Evolutionary conservation across 2,797 vertebrate species (phyloP), one percentile per base, ranked within the genome.

Genomic region (Tapera naevia): DNA sequence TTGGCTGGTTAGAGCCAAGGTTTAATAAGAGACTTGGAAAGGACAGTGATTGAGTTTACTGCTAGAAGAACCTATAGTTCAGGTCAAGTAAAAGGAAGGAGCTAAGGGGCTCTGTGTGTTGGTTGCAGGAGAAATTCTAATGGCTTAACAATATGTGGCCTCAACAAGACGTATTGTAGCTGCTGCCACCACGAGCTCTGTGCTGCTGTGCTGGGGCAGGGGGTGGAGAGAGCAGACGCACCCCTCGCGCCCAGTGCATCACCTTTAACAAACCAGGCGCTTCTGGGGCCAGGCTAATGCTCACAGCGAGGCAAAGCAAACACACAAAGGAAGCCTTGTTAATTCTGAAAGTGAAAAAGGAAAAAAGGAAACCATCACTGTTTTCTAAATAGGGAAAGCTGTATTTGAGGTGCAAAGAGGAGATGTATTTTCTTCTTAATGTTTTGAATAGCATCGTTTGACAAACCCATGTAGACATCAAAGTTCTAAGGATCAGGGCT

Each of bases 31-130:
- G 92, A 61, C 97, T 96, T 91, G 95, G 94, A 64, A 69, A 96
- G 69, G 95, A 98, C 97, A 96, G 87, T 97, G 97, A 98, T 96
- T 96, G 96, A 97, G 93, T 94, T 98, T 76, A 90, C 66, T 91
- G 95, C 94, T 75, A 45, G 18, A 58, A 74, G 93, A 97, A 87
- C 93, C 85, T 19, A 33, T 22, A 80, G 93, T 81, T 95, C 76
- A 96, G 97, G 97, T 97, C 97, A 96, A 93, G 91, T 15, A 83
- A 85, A 91, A 85, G 79, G 87, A 96, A 93, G 91, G 83, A 93
- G 94, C 94, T 93, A 85, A 91, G 88, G 81, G 90, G 84, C 95
- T 97, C 72, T 60, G 61, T 22, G 74, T 74, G 85, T 70, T 80
- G 92, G 90, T 84, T 93, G 92, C 80, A 69, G 73, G 87, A 94